A percentile compares a stretch with the other conserved stretches of the same genome.
These are phyloP conservation scores for Dendroctonus valens DNA, from an alignment of 1,140 invertebrate genomes.

Conservation along the genomic window DNA sequence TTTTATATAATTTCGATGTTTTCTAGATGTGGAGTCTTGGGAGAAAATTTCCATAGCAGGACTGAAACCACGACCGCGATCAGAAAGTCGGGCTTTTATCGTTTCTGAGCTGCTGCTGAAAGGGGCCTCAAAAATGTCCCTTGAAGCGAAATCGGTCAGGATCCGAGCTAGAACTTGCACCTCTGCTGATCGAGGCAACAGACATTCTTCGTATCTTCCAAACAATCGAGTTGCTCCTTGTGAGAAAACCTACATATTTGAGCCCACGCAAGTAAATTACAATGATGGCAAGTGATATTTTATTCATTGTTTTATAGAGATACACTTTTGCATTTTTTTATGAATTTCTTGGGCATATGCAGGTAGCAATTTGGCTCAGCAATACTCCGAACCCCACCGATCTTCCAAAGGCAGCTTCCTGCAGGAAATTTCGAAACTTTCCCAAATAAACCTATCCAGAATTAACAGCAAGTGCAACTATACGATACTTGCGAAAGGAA, in stretches of 20 bases:
- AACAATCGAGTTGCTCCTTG: conserved; percentile 49
- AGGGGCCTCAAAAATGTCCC: conserved; percentile 39
- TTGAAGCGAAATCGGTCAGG: conserved; percentile 47
- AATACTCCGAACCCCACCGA: conserved; percentile 34
- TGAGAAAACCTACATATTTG: conserved; percentile 52
- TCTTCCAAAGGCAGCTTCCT: conserved; percentile 39
- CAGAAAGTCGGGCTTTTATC: conserved; percentile 61
- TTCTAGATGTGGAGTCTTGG: conserved; percentile 71
- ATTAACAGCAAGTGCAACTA: conserved; percentile 70
- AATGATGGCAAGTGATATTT: conserved; percentile 43
- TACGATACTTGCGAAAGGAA: conserved; percentile 60
- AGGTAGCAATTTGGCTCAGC: conserved; percentile 37
- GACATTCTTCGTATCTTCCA: conserved; percentile 50
- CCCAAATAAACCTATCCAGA: conserved; percentile 68
- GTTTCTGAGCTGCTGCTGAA: conserved; percentile 59
- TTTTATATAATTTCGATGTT: too few species aligned
- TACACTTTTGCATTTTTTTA: neutral
- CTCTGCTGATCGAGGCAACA: conserved; percentile 46
- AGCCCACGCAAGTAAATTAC: conserved; percentile 50
- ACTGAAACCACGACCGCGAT: conserved; percentile 69
- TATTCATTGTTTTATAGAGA: neutral
- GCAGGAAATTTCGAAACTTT: conserved; percentile 71
- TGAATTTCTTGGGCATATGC: neutral
- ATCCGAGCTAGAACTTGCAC: conserved; percentile 44
- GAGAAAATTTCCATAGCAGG: conserved; percentile 69